These are phyloP conservation scores for Kryptopterus vitreolus DNA, from an alignment of 2,797 vertebrate genomes.

Conservation along the genomic window DNA sequence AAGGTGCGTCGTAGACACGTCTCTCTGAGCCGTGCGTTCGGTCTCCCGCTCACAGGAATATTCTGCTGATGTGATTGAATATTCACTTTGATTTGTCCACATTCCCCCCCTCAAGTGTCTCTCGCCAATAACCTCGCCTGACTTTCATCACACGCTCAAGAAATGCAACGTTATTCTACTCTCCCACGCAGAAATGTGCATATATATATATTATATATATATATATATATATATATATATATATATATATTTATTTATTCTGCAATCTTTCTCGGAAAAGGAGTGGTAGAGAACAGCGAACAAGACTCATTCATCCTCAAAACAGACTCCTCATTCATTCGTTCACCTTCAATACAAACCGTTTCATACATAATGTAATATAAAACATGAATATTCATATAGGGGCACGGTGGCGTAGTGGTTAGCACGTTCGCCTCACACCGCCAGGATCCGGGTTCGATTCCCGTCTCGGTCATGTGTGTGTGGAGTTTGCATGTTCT, in stretches of 20 bases:
- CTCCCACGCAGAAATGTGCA: slow-evolving; percentile 19
- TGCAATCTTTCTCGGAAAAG: too few relatives aligned
- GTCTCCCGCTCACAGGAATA: slow-evolving; percentile 41
- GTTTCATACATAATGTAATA: not conserved
- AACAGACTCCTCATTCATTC: not conserved
- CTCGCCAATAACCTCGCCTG: not conserved
- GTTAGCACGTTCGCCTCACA: too few relatives aligned
- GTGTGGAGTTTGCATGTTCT: too few relatives aligned
- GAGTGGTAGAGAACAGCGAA: not conserved
- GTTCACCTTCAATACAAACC: not conserved
- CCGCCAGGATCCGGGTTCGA: too few relatives aligned
- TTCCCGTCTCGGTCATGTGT: too few relatives aligned
- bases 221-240: too few relatives aligned
- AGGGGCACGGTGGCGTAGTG: too few relatives aligned
- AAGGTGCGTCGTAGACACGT: not conserved
- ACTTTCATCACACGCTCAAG: not conserved
- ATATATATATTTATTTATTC: too few relatives aligned
- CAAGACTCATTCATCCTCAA: not conserved
- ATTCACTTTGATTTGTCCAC: slow-evolving; percentile 47
- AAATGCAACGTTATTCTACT: not conserved
- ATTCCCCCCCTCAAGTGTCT: slow-evolving; percentile 10
- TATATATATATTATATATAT: too few relatives aligned
- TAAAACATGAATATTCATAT: not conserved
- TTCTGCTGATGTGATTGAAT: slow-evolving; percentile 32
- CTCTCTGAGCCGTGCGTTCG: slow-evolving; percentile 21